Base-by-base conservation (phyloP, 1,140 invertebrate genomes). In the Hormaphis cornu region DNA sequence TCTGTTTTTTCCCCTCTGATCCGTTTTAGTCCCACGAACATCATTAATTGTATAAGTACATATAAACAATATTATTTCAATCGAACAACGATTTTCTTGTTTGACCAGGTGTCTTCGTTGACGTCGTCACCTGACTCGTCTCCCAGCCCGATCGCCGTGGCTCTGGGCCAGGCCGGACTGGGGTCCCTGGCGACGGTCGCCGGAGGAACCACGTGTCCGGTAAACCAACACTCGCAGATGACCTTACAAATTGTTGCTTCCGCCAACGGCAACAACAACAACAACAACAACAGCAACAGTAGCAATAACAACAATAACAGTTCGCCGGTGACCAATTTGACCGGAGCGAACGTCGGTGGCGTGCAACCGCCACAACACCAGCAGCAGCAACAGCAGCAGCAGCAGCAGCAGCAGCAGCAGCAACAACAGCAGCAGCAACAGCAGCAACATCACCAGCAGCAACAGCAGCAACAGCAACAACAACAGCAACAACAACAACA, bases 41-140 rank as follows among this genome's bases (percentile, higher is more conserved):
- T n/a, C n/a, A n/a, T n/a, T n/a, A n/a, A n/a, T n/a, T n/a, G n/a
- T n/a, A n/a, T n/a, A n/a, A n/a, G n/a, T n/a, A n/a, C n/a, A n/a
- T n/a, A n/a, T n/a, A n/a, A n/a, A n/a, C n/a, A 59, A 48, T 42
- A 69, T 30, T 50, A 16, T 10, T 42, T 87, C 92, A 72, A 44
- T 3, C 53, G 9, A 33, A 33, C 44, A 35, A 14, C 10, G 78
- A 46, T 75, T 85, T 50, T 7, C 22, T 22, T 22, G 10, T 18
- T 44, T 59, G 16, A 22, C 33, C 18, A 66, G 80, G 83, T 88
- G 73, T 95, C 92, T 71, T 93, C 91, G 75, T 83, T 94, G 69
- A 95, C 92, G 56, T 91, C 90, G 48, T 91, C 89, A 54, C 91
- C 91, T 18, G 91, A 94, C 79, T 93, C 90, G 58, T 91, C 89